Conservation (phyloP, 2,113 vertebrate genomes). For the Pycnonotus jocosus region DNA sequence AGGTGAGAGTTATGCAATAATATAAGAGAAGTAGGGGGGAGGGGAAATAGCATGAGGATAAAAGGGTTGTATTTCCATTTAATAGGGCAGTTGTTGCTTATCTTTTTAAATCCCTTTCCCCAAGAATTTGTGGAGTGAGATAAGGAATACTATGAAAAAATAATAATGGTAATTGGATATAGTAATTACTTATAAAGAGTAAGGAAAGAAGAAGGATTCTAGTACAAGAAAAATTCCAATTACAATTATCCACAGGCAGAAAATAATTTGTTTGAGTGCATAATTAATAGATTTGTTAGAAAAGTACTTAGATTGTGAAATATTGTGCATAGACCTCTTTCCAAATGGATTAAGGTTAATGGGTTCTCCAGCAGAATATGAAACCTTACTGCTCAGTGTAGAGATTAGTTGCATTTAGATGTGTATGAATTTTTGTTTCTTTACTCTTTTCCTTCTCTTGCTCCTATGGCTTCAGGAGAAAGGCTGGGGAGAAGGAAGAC, state of each 20-base stretch:
- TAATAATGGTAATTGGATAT: neutral
- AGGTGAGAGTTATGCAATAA: neutral
- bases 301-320: conserved; percentile 73
- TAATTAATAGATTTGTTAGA: conserved; percentile 78
- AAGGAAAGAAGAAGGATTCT: neutral
- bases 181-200: conserved; percentile 26
- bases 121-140: neutral
- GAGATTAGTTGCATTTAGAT: conserved; percentile 53
- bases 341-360: conserved; percentile 72
- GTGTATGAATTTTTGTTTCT: conserved; percentile 51
- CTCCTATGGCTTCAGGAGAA: neutral
- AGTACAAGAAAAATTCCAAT: conserved; percentile 41
- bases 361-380: conserved; percentile 46
- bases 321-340: conserved; percentile 63
- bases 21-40: neutral
- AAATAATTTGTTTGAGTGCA: conserved; percentile 73
- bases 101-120: neutral
- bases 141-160: neutral
- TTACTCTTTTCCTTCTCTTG: conserved; percentile 26
- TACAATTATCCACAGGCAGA: conserved; percentile 63
- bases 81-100: neutral
- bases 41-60: neutral
- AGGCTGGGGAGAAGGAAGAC: neutral
- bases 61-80: neutral
- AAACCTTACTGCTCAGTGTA: conserved; percentile 61